Percentiles rank a stretch among this genome's conserved stretches.
Evolutionary conservation across 1,140 invertebrate species (phyloP).

Genomic region (Caerostris darwini): DNA sequence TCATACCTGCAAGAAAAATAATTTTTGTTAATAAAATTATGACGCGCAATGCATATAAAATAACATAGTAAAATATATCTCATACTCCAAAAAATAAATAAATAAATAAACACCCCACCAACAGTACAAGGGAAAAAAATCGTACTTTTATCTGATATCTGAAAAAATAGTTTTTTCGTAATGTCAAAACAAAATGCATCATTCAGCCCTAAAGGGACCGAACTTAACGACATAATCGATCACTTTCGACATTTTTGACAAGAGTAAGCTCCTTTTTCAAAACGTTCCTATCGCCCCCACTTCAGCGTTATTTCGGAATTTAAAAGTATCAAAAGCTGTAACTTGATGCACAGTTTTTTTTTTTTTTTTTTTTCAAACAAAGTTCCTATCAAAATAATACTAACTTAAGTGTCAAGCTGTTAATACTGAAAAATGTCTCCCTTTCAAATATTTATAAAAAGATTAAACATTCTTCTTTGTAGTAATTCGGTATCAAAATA

Average conservation of each 20-base stretch:
- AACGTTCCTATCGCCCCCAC: not conserved
- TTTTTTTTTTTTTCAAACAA: not conserved
- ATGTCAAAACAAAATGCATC: conserved; percentile 14
- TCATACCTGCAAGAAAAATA: not conserved
- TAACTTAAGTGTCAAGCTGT: not conserved
- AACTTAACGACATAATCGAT: conserved; percentile 26
- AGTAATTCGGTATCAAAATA: too few relatives aligned
- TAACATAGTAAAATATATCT: not conserved
- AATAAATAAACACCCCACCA: not conserved
- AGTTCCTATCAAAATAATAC: not conserved
- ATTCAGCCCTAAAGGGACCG: not conserved
- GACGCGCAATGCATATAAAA: not conserved
- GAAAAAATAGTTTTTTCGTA: not conserved
- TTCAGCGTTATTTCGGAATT: not conserved
- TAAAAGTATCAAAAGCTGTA: conserved; percentile 7
- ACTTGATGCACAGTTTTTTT: not conserved
- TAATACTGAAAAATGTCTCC: not conserved
- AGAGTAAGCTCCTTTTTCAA: not conserved
- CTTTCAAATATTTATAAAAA: not conserved
- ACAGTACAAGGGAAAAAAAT: not conserved
- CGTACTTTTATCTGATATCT: not conserved
- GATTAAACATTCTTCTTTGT: not conserved
- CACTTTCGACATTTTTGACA: conserved; percentile 19
- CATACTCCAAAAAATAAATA: not conserved
- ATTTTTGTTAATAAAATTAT: not conserved